Percentiles rank a stretch among this genome's conserved stretches.
phyloP scores from a whole-genome alignment of 2,797 vertebrate species.

The Cyclopterus lumpus region DNA sequence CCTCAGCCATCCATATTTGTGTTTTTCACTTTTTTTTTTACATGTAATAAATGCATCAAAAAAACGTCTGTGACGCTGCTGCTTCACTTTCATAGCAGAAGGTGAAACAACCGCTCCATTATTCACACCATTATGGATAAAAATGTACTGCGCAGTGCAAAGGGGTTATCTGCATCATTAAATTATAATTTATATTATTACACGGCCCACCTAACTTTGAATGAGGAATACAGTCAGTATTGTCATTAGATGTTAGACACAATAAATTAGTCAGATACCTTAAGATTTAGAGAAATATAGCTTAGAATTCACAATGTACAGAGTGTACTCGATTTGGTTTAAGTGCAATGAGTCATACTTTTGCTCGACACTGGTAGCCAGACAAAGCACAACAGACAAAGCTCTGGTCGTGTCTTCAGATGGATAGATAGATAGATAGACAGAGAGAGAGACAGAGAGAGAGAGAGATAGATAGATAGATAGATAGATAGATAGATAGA shows the following conservation, averaged over 20 bases:
- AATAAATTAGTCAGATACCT: not conserved
- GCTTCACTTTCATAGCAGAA: not conserved
- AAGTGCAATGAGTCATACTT: slow-evolving; percentile 44
- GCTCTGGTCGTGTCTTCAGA: slow-evolving; percentile 16
- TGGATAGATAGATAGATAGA: slow-evolving; percentile 18
- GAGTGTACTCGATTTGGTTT: slow-evolving; percentile 3
- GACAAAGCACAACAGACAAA: slow-evolving; percentile 29
- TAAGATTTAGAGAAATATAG: not conserved
- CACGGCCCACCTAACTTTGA: not conserved
- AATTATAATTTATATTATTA: not conserved
- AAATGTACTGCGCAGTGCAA: not conserved
- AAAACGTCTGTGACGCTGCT: not conserved
- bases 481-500: slow-evolving; percentile 26
- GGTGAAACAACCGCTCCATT: slow-evolving; percentile 14
- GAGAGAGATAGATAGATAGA: slow-evolving; percentile 18
- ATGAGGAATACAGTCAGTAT: not conserved
- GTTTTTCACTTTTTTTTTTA: slow-evolving; percentile 26
- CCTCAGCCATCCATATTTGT: not conserved
- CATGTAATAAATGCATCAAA: slow-evolving; percentile 14
- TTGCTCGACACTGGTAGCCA: slow-evolving; percentile 22
- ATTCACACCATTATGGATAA: slow-evolving; percentile 18
- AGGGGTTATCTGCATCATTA: not conserved
- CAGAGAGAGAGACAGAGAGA: slow-evolving; percentile 35
- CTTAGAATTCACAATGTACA: slow-evolving; percentile 15
- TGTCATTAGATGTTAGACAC: not conserved